Percentiles rank a stretch among this genome's conserved stretches.
Conservation (phyloP, 2,113 vertebrate genomes). For the Rattus norvegicus region GRCr8 NC_086022.1:128030501-128031000, state of each 20-base stretch:
- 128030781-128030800: neutral
- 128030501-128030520: neutral
- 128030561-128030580: neutral
- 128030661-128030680: neutral
- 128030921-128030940: no score
- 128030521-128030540: constrained; percentile 51
- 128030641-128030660: neutral
- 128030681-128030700: neutral
- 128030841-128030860: neutral
- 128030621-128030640: neutral
- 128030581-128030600: neutral
- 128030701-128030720: neutral
- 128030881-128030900: neutral
- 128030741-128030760: neutral
- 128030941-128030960: no score
- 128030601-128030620: neutral
- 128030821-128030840: neutral
- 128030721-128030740: neutral
- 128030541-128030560: constrained; percentile 36
- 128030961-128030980: no score
- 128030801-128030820: neutral
- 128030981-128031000: no score
- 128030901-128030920: no score
- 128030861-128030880: neutral
- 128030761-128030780: accelerated